Evolutionary conservation across 1,140 invertebrate genomes (phyloP), one percentile per base, ranked within the genome.

Genomic region (Asobara japonica): DNA sequence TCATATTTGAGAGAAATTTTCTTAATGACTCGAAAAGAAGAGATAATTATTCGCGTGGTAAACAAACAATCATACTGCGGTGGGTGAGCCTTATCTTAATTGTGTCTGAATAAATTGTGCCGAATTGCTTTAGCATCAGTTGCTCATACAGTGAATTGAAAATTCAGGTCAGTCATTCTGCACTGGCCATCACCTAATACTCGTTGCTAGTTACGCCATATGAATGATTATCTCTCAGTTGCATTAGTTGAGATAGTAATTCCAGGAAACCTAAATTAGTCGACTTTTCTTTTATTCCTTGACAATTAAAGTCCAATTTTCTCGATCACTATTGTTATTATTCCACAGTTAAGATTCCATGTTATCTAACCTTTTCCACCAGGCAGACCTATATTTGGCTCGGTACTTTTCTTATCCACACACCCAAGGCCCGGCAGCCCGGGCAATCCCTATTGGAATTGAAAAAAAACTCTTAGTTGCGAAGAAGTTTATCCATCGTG

Each of bases 331-430:
- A n/a, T n/a, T n/a, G n/a, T n/a, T n/a, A n/a, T n/a, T n/a, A n/a
- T n/a, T n/a, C n/a, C 85, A 65, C 74, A 79, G 30, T 67, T 65
- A 20, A 88, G 88, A 62, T 45, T 66, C 38, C 80, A 76, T 8
- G 88, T 87, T 30, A 45, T 33, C 10, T 86, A 80, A 20, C 88
- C 87, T 73, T 76, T 77, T 11, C 86, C 77, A 25, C 90, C 90
- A 70, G 83, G 83, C 7, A 68, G 67, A 20, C 90, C 90, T 20
- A 88, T 85, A 3, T 81, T 77, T 25, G 5, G 16, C 89, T 89
- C 3, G 77, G 72, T 27, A 81, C 72, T 77, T 90, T 87, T 25
- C 79, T 77, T 85, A 62, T 77, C 89, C 83, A 22, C 83, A 61
- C 33, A 56, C 18, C 11, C 18, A 3, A 82, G 79, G 18, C 86